Conservation (phyloP, 2,113 vertebrate species). For the Nannospalax galili region DNA sequence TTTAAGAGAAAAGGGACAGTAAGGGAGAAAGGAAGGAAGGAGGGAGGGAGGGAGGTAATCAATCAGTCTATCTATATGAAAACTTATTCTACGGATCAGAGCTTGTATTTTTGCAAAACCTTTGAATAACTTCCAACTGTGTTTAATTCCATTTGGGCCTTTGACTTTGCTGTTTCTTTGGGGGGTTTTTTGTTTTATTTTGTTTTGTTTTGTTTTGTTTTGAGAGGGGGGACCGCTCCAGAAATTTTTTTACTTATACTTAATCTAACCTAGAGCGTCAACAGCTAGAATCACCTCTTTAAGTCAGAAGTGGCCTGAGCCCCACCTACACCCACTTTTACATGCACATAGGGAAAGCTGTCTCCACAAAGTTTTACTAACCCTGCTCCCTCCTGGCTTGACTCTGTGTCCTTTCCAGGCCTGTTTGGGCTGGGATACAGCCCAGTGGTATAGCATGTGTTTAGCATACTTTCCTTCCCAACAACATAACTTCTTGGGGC, state of each 20-base stretch:
- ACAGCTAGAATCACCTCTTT: neutral
- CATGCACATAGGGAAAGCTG: neutral
- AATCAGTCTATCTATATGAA: neutral
- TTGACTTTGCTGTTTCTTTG: neutral
- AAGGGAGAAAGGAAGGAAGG: neutral
- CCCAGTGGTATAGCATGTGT: neutral
- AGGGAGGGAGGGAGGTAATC: neutral
- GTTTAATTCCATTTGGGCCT: neutral
- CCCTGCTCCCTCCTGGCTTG: no score
- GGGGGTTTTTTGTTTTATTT: neutral
- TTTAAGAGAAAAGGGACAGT: no score
- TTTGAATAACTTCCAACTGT: slow-evolving; percentile 25
- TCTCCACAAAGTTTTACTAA: neutral
- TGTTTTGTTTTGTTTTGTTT: neutral
- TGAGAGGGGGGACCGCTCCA: neutral
- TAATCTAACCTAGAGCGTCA: neutral
- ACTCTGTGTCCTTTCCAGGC: rapidly evolving
- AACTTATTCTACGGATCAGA: neutral
- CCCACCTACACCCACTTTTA: rapidly evolving
- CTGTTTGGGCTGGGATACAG: no score
- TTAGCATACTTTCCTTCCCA: neutral
- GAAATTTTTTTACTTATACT: neutral
- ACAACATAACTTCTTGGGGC: neutral
- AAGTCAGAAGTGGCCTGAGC: neutral
- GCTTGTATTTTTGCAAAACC: neutral